These are phyloP conservation scores for Thereva unica DNA, from an alignment of 2,888 invertebrate species.

Conservation along the genomic window DNA sequence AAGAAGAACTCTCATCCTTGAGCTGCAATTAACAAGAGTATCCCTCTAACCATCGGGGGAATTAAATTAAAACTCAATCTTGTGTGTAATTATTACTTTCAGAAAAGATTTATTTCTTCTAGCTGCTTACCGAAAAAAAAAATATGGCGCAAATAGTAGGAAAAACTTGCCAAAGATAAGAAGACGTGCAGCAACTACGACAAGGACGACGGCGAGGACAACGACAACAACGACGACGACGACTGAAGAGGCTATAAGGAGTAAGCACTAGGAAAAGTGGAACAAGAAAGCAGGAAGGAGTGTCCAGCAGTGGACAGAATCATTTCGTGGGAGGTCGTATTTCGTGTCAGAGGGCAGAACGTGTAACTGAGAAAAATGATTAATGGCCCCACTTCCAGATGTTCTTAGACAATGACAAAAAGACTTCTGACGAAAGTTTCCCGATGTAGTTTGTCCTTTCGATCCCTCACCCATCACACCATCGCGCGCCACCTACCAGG, in stretches of 20 bases:
- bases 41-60: slow-evolving; percentile 40
- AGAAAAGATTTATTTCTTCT: slow-evolving; percentile 44
- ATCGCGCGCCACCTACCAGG: not conserved
- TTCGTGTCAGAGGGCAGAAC: slow-evolving; percentile 10
- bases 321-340: not conserved
- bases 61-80: slow-evolving; percentile 58
- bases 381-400: slow-evolving; percentile 40
- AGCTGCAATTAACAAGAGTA: slow-evolving; percentile 20
- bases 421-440: slow-evolving; percentile 31
- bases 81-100: slow-evolving; percentile 55
- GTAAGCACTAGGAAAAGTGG: too few relatives aligned
- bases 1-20: not conserved
- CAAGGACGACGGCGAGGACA: too few relatives aligned
- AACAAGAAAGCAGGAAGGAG: slow-evolving; percentile 12
- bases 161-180: slow-evolving; percentile 12
- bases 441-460: slow-evolving; percentile 18
- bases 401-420: slow-evolving; percentile 37
- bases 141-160: slow-evolving; percentile 18
- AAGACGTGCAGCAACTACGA: slow-evolving; percentile 13
- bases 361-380: slow-evolving; percentile 39
- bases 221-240: too few relatives aligned
- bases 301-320: slow-evolving; percentile 7
- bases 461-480: not conserved
- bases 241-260: too few relatives aligned
- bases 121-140: slow-evolving; percentile 6